Base-by-base conservation (phyloP, 2,888 invertebrate genomes). In the Caenorhabditis virilis region DNA sequence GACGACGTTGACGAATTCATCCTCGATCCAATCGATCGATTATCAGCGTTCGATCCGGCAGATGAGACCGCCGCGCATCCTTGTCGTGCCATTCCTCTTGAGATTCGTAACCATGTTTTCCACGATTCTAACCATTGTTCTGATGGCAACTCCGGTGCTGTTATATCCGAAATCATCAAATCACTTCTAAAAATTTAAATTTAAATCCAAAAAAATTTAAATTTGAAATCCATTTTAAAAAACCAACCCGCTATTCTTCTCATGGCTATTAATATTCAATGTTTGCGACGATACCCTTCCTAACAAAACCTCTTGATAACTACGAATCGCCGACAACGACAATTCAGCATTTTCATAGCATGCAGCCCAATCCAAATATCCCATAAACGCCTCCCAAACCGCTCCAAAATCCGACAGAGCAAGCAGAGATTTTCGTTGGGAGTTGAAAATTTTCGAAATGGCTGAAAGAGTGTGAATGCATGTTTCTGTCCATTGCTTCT, bases 311-410 rank as follows among this genome's bases (percentile, higher is more conserved):
- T 97, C 95, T 86, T 97, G 95, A 85, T 97, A 92, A 15, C 95
- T 93, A 85, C 95, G 95, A 7, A 98, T 86, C 0, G 95, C 95
- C 2, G 95, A 93, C 76, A 97, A 88, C 0, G 95, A 94, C 38
- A 86, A 84, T 88, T 98, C 97, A 58, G 93, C 92, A 84, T 93
- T 97, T 84, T 90, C 91, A 79, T 75, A 46, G 93, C 63, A 86
- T 0, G 95, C 93, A 16, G 93, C 90, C 84, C 91, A 91, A 79
- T 94, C 93, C 80, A 98, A 92, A 81, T 93, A 95, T 80, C 93
- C 92, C 36, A 98, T 87, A 18, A 98, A 88, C 2, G 94, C 88
- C 0, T 91, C 90, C 97, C 97, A 98, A 0, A 93, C 93, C 51
- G 92, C 88, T 49, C 90, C 89, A 86, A 95, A 97, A 86, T 95